Evolutionary conservation across 92 coral and sea anemone genomes (phyloP).

Genomic region (Micromussa lordhowensis): DNA sequence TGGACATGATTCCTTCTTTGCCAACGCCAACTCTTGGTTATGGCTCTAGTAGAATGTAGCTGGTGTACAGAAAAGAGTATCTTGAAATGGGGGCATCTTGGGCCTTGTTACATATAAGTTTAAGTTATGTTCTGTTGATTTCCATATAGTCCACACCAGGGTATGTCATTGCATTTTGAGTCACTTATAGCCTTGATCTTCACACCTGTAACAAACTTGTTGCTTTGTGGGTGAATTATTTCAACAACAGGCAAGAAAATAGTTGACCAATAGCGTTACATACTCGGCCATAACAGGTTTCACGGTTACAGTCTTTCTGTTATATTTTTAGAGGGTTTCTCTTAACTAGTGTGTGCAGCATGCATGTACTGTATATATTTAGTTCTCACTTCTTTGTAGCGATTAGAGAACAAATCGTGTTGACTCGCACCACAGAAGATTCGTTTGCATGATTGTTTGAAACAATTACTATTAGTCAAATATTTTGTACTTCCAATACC

Average conservation of each 20-base stretch:
- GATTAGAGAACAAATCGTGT: background rate
- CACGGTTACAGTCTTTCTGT: no score
- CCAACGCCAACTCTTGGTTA: conserved; percentile 83
- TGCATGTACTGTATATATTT: background rate
- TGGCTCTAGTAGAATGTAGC: conserved; percentile 81
- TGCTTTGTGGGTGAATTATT: no score
- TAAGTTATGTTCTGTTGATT: background rate
- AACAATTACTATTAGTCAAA: no score
- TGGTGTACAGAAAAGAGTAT: background rate
- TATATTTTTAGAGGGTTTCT: background rate
- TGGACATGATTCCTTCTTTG: conserved; percentile 98
- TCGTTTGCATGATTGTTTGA: background rate
- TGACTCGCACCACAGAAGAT: background rate
- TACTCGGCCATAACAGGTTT: no score
- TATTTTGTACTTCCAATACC: background rate
- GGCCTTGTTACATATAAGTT: background rate
- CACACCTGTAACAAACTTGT: no score
- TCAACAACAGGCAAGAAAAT: no score
- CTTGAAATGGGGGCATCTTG: background rate
- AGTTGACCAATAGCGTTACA: no score
- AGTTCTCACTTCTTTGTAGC: background rate
- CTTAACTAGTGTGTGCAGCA: background rate
- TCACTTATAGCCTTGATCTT: no score
- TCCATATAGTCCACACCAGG: no score
- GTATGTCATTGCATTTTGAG: no score